phyloP scores from a whole-genome alignment of 1,140 invertebrate species.

The Sarcophaga bullata region DNA sequence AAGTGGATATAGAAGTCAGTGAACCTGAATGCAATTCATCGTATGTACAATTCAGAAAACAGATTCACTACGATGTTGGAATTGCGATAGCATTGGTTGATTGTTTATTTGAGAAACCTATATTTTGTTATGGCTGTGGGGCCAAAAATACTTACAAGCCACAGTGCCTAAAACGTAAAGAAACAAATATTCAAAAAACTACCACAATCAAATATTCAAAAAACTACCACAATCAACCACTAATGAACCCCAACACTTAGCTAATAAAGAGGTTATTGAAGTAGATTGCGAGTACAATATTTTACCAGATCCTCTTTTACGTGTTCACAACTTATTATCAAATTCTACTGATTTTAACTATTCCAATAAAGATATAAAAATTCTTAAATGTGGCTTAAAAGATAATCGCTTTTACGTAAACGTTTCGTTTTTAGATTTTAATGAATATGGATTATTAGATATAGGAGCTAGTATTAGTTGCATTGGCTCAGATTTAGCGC shows the following conservation, averaged over 20 bases:
- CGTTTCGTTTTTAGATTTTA: slow-evolving; percentile 22
- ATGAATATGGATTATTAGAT: slow-evolving; percentile 40
- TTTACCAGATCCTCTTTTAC: not conserved
- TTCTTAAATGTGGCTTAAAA: not conserved
- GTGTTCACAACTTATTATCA: not conserved
- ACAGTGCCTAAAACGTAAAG: not conserved
- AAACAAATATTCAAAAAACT: not conserved
- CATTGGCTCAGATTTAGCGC: slow-evolving; percentile 26
- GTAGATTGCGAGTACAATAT: not conserved
- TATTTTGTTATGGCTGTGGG: slow-evolving; percentile 38
- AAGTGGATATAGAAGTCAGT: not conserved
- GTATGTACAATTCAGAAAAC: not conserved
- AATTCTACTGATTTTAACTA: not conserved
- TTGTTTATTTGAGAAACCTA: not conserved
- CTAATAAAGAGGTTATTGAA: not conserved
- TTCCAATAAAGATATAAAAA: not conserved
- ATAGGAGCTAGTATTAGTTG: slow-evolving; percentile 42
- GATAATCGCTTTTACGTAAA: slow-evolving; percentile 37
- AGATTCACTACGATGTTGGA: not conserved
- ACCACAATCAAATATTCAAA: slow-evolving; percentile 2
- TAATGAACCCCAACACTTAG: not conserved
- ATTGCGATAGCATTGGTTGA: not conserved
- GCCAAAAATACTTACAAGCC: not conserved
- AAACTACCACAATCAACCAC: not conserved
- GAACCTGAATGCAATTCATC: not conserved